phyloP scores from a whole-genome alignment of 2,113 vertebrate genomes.

The Potamarius usumacintae region DNA sequence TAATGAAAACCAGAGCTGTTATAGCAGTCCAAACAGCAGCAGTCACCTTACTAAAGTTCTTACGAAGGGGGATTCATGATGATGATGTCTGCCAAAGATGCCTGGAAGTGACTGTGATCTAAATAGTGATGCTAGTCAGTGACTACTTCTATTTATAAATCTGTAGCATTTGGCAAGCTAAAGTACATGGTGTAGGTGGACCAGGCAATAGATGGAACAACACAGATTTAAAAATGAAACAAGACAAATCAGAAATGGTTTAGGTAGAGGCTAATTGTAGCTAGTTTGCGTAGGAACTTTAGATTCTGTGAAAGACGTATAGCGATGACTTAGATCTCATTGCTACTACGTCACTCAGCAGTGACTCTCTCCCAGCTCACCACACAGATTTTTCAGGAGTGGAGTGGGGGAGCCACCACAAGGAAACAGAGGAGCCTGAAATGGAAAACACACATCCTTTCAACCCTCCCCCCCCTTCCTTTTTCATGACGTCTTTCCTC shows the following conservation, averaged over 20 bases:
- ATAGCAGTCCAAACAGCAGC: background rate
- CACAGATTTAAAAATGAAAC: background rate
- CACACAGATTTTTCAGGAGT: slow-evolving; percentile 1
- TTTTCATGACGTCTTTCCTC: slow-evolving; percentile 11
- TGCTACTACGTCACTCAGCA: slow-evolving; percentile 1
- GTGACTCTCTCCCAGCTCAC: background rate
- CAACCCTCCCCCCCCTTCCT: no score
- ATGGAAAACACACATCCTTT: slow-evolving; percentile 34
- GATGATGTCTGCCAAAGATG: background rate
- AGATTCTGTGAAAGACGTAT: background rate
- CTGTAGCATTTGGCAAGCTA: background rate
- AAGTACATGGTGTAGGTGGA: background rate
- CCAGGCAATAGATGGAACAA: background rate
- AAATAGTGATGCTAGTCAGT: background rate
- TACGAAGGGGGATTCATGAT: background rate
- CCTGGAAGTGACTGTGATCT: background rate
- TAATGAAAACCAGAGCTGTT: slow-evolving; percentile 18
- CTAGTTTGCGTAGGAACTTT: background rate
- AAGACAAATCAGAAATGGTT: background rate
- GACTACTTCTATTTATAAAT: background rate
- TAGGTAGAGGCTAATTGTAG: background rate
- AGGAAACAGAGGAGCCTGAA: slow-evolving; percentile 14
- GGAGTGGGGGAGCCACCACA: background rate
- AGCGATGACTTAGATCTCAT: background rate
- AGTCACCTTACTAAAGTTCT: background rate